These are phyloP conservation scores for Xylocopa sonorina DNA, from an alignment of 1,140 invertebrate genomes.

Conservation along the genomic window DNA sequence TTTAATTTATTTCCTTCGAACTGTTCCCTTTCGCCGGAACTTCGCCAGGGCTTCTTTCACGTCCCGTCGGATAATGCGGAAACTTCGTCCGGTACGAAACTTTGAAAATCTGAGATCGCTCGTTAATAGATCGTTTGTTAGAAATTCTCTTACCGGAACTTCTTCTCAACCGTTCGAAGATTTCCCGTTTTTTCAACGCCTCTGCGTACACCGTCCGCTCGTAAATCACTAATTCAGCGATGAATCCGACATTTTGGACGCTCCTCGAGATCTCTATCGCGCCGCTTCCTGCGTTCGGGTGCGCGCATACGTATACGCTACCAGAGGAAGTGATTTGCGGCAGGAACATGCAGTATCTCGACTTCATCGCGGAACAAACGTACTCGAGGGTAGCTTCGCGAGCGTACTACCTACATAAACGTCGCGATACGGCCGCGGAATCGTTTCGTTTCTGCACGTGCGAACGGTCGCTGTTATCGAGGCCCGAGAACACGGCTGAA, in stretches of 20 bases:
- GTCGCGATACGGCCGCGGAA: background rate
- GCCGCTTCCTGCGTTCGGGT: conserved; percentile 8
- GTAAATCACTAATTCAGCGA: too few species aligned
- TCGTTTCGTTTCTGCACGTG: conserved; percentile 41
- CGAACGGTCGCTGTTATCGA: conserved; percentile 19
- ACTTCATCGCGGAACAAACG: background rate
- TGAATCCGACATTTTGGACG: too few species aligned
- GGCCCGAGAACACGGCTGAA: conserved; percentile 21
- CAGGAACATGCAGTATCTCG: conserved; percentile 5
- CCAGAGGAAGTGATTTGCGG: background rate
- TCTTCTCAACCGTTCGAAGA: too few species aligned
- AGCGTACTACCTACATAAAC: conserved; percentile 11
- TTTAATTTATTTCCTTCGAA: background rate
- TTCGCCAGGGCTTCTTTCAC: background rate
- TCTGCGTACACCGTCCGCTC: too few species aligned
- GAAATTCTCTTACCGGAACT: too few species aligned
- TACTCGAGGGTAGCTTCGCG: conserved; percentile 14
- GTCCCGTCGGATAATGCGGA: too few species aligned
- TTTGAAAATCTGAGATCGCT: background rate
- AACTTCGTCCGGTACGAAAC: background rate
- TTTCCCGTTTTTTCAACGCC: too few species aligned
- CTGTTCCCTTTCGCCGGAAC: too few species aligned
- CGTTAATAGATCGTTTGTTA: too few species aligned
- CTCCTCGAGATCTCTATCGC: background rate
- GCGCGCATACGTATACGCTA: too few species aligned